phyloP scores from a whole-genome alignment of 1,140 invertebrate species.

The Phocides pigmalion region DNA sequence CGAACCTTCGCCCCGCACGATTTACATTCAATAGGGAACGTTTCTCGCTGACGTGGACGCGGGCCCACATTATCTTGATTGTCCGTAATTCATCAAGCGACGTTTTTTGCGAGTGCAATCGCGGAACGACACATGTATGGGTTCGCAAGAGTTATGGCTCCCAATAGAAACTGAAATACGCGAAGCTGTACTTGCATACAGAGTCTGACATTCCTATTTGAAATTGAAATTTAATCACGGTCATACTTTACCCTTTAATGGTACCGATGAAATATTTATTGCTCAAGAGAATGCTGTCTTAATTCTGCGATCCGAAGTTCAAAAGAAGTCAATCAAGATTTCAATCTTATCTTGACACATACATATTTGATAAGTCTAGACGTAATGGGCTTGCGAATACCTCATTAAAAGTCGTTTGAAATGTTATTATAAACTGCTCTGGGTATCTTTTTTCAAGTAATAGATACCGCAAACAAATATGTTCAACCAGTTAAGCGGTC shows the following conservation, averaged over 20 bases:
- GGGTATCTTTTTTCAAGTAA: too few species aligned
- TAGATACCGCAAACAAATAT: too few species aligned
- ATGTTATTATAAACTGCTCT: too few species aligned
- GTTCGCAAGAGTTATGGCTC: constrained; percentile 39
- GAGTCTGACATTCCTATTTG: constrained; percentile 13
- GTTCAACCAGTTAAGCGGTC: too few species aligned
- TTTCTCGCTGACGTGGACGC: constrained; percentile 35
- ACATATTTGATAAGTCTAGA: too few species aligned
- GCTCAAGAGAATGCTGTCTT: constrained; percentile 1
- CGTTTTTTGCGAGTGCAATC: constrained; percentile 41
- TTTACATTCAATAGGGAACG: constrained; percentile 46
- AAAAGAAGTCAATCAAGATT: not conserved
- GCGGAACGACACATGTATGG: constrained; percentile 55
- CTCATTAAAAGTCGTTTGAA: too few species aligned
- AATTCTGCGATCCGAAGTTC: not conserved
- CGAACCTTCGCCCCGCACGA: constrained; percentile 35
- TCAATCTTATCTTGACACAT: not conserved
- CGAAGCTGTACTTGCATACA: constrained; percentile 17
- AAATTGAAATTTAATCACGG: constrained; percentile 27
- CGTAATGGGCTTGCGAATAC: too few species aligned
- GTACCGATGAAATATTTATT: constrained; percentile 28
- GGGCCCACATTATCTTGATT: constrained; percentile 46
- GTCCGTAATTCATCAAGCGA: constrained; percentile 48
- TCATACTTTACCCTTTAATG: constrained; percentile 20
- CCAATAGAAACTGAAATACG: constrained; percentile 22